Base-by-base conservation (phyloP, 1,140 invertebrate genomes). In the Trinorchestia longiramus region DNA sequence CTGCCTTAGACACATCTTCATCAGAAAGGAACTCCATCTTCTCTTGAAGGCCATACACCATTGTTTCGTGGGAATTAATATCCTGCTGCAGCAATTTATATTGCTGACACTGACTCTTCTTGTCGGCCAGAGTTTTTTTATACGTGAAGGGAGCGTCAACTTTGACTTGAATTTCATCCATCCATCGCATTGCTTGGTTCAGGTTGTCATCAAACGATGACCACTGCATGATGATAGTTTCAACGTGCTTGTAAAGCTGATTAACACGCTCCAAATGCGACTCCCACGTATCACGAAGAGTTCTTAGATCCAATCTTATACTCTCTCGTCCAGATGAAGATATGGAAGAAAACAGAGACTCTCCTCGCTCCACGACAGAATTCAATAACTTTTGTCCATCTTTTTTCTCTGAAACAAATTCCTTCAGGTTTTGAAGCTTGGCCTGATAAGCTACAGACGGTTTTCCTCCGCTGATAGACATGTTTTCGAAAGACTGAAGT, bases 131-230 rank as follows among this genome's bases (percentile, higher is more conserved):
- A 4, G 98, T 99, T 44, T 98, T 98, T 96, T 98, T 98, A 0
- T 99, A 97, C 96, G 98, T 98, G 95, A 98, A 98, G 87, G 98
- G 98, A 19, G 95, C 95, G 0, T 98, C 98, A 28, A 98, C 97
- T 97, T 98, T 98, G 45, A 98, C 97, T 97, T 98, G 98, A 0
- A 98, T 98, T 96, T 99, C 98, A 62, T 98, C 97, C 17, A 99
- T 97, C 98, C 99, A 99, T 96, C 98, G 98, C 8, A 98, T 98
- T 91, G 98, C 97, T 97, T 99, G 98, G 95, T 98, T 98, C 96
- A 98, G 98, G 96, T 98, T 99, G 97, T 99, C 99, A 97, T 99
- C 99, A 97, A 99, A 99, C 0, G 98, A 99, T 15, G 98, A 98
- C 97, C 98, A 98, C 97, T 99, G 98, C 97, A 99, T 98, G 87